Evolutionary conservation across 2,113 vertebrate species (phyloP), one percentile per base, ranked within the genome.

Genomic region (Alethe castanea): DNA sequence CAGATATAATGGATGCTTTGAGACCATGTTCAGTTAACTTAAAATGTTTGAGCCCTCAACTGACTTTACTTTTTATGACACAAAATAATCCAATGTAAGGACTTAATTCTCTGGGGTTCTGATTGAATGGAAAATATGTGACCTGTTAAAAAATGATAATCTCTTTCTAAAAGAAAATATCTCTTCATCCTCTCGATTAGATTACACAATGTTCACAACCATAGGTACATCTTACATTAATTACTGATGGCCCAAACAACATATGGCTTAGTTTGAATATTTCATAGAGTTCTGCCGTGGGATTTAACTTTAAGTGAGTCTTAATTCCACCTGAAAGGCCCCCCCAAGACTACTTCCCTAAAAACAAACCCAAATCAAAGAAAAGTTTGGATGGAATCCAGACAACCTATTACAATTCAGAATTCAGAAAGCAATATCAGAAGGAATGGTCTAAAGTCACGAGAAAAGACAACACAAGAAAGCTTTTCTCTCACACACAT

Each of bases 211-310:
- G 13, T 81, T 92, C 79, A 86, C 25, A 90, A 47, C 33, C 69
- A 78, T 67, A 94, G 47, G 60, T 88, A 86, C 38, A 88, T 71
- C 40, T 81, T 88, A 92, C 85, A 92, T 83, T 74, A 94, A 96
- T 96, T 93, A 84, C 85, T 81, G 85, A 80, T 94, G 85, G 76
- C 88, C 77, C 66, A 87, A 96, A 90, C 74, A 96, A 91, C 97
- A 97, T 95, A 94, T 94, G 96, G 92, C 94, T 96, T 94, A 94
- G 81, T 90, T 89, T 97, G 92, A 95, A 96, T 93, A 96, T 86
- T 96, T 94, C 77, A 94, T 94, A 96, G 50, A 59, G 69, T 61
- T 64, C 88, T 97, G 84, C 85, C 95, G 86, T 52, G 71, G 65
- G 79, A 87, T 88, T 95, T 94, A 87, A 64, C n/a, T 95, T 95